A percentile compares a stretch with the other conserved stretches of the same genome.
Evolutionary conservation across 2,888 invertebrate genomes (phyloP).

Genomic region (Drosophila paramelanica): DNA sequence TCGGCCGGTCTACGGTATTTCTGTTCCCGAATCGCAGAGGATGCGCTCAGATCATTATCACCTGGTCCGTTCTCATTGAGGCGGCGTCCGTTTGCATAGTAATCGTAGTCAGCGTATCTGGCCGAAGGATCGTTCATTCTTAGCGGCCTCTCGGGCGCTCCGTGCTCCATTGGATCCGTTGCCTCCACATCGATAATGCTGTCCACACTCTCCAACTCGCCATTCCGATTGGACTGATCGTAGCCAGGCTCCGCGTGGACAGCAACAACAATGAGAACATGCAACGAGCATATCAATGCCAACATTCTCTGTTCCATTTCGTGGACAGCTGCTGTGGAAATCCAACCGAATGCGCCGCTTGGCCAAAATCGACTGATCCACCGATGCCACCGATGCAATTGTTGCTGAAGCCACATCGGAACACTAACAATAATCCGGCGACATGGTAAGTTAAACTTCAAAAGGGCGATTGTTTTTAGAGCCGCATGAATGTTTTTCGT

Average conservation of each 20-base stretch:
- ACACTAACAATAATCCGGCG: constrained; percentile 65
- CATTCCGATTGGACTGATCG: constrained; percentile 30
- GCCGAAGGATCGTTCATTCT: constrained; percentile 65
- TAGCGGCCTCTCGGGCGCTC: constrained; percentile 44
- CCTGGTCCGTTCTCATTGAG: constrained; percentile 83
- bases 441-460: constrained; percentile 71
- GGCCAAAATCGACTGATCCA: constrained; percentile 43
- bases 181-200: constrained; percentile 62
- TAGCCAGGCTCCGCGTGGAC: constrained; percentile 41
- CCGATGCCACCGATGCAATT: constrained; percentile 27
- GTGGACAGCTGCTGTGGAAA: constrained; percentile 1
- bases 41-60: constrained; percentile 51
- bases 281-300: constrained; percentile 12
- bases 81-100: constrained; percentile 68
- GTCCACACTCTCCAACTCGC: constrained; percentile 48
- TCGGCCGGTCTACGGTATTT: constrained; percentile 31
- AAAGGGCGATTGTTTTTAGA: constrained; percentile 57
- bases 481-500: constrained; percentile 6
- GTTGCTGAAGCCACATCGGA: constrained; percentile 31
- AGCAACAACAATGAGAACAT: constrained; percentile 13
- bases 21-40: constrained; percentile 33
- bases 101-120: constrained; percentile 86
- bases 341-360: constrained; percentile 42
- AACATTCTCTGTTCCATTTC: constrained; percentile 29
- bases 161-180: constrained; percentile 48